These are phyloP conservation scores for Netelia inedita DNA, from an alignment of 2,888 invertebrate species.

Conservation along the genomic window DNA sequence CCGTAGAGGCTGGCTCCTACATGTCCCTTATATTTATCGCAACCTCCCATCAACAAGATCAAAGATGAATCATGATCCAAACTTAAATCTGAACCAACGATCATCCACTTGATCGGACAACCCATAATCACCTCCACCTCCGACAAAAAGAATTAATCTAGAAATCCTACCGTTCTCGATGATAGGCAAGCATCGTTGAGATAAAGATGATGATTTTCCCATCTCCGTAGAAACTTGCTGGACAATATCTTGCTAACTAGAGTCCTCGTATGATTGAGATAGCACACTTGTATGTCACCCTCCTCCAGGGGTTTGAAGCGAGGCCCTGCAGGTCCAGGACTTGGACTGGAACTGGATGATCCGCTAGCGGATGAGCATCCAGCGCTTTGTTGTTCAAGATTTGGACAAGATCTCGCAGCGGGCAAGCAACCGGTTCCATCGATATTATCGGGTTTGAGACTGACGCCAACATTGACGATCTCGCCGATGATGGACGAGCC, in stretches of 20 bases:
- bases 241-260: conserved; percentile 92
- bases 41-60: too few relatives aligned
- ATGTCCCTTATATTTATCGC: too few relatives aligned
- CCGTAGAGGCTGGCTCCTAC: too few relatives aligned
- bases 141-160: neutral
- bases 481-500: conserved; percentile 58
- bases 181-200: conserved; percentile 89
- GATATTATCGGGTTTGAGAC: conserved; percentile 76
- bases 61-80: too few relatives aligned
- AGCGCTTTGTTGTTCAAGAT: conserved; percentile 87
- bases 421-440: conserved; percentile 83
- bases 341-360: conserved; percentile 84
- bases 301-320: conserved; percentile 90
- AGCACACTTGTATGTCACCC: conserved; percentile 91
- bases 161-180: conserved; percentile 89
- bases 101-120: too few relatives aligned
- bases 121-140: neutral
- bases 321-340: conserved; percentile 86
- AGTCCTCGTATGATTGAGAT: conserved; percentile 91
- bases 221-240: conserved; percentile 91
- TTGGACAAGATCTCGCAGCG: conserved; percentile 84
- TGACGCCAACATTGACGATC: conserved; percentile 54
- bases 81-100: too few relatives aligned
- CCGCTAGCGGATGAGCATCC: conserved; percentile 86
- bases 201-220: conserved; percentile 91